These are phyloP conservation scores for Isaurus tuberculatus DNA, from an alignment of 92 coral and sea anemone species.

Conservation along the genomic window DNA sequence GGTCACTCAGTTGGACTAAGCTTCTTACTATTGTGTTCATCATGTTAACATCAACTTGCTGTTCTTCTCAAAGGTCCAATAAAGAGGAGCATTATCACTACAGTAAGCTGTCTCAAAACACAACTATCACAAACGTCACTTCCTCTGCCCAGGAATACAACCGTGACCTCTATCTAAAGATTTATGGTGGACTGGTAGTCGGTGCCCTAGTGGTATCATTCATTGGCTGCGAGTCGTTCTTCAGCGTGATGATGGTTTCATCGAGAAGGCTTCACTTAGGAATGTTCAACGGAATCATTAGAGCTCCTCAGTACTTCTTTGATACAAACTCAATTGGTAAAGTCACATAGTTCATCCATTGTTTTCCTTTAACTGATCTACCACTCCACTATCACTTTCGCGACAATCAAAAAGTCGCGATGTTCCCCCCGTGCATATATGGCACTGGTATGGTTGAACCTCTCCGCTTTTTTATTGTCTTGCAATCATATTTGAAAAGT, in stretches of 20 bases:
- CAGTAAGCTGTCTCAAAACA: constrained; percentile 43
- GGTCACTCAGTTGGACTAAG: background rate
- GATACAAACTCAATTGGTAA: constrained; percentile 80
- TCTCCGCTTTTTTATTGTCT: too few relatives aligned
- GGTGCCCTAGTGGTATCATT: constrained; percentile 55
- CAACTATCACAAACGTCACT: constrained; percentile 41
- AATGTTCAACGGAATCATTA: constrained; percentile 68
- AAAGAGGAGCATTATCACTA: constrained; percentile 63
- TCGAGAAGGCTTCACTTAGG: constrained; percentile 65
- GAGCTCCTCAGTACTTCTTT: constrained; percentile 79
- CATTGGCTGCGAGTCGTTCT: constrained; percentile 67
- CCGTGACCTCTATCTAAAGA: constrained; percentile 59
- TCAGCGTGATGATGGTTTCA: constrained; percentile 64
- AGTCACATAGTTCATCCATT: too few relatives aligned
- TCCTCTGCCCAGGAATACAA: constrained; percentile 49
- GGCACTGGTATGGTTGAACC: too few relatives aligned
- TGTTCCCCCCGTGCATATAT: too few relatives aligned
- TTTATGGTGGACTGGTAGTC: constrained; percentile 72
- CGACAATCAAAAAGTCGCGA: too few relatives aligned
- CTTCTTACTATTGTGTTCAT: background rate
- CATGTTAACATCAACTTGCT: background rate
- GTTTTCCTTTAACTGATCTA: too few relatives aligned
- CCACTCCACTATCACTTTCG: too few relatives aligned
- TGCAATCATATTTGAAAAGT: too few relatives aligned
- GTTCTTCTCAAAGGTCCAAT: constrained; percentile 59